Evolutionary conservation across 2,797 vertebrate species (phyloP).

Genomic region (Rhodeus uyekii): DNA sequence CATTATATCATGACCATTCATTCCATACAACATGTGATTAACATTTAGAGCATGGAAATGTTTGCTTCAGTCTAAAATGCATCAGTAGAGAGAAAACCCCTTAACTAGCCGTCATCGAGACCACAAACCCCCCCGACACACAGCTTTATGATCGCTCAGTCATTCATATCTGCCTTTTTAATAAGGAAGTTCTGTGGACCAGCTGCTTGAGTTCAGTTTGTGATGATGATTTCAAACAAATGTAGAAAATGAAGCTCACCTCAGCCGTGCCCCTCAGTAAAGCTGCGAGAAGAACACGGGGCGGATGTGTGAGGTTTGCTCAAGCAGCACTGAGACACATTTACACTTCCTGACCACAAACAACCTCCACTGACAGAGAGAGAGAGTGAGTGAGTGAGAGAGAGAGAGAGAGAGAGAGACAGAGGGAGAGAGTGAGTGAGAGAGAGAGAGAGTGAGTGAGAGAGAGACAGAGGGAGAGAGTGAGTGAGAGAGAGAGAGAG

Average conservation of each 20-base stretch:
- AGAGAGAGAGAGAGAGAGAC: background rate
- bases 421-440: too few relatives aligned
- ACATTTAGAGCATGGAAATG: background rate
- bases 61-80: background rate
- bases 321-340: slow-evolving; percentile 60
- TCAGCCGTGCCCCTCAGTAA: slow-evolving; percentile 22
- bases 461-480: too few relatives aligned
- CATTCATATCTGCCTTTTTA: background rate
- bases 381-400: slow-evolving; percentile 17
- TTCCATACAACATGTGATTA: background rate
- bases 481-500: too few relatives aligned
- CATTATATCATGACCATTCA: background rate
- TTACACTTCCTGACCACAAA: slow-evolving; percentile 75
- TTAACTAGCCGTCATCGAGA: background rate
- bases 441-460: too few relatives aligned
- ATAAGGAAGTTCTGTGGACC: background rate
- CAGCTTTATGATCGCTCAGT: background rate
- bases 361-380: slow-evolving; percentile 44
- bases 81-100: background rate
- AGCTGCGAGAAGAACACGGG: slow-evolving; percentile 11
- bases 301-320: slow-evolving; percentile 58
- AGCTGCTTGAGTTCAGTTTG: background rate
- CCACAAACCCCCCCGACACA: background rate
- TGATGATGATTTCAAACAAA: background rate
- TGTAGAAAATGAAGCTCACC: slow-evolving; percentile 40